Evolutionary conservation across 2,113 vertebrate genomes (phyloP).

Genomic region (Leucopternis melanops): DNA sequence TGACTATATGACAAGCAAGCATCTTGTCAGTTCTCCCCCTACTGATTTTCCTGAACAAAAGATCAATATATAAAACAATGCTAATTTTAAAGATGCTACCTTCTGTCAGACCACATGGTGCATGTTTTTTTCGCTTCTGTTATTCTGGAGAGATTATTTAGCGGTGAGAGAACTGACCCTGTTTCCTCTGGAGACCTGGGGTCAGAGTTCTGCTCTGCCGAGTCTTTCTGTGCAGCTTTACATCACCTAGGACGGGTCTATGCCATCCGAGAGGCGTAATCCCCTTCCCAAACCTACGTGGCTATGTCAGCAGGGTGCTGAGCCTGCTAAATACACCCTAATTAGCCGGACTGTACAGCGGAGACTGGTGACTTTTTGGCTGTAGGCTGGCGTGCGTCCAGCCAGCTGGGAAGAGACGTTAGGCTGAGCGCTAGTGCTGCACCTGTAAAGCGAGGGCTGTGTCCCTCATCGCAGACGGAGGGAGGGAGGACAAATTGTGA

Average conservation of each 20-base stretch:
- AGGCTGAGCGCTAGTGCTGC: background rate
- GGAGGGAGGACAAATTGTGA: background rate
- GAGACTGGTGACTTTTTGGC: background rate
- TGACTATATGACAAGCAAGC: background rate
- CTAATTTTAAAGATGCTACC: background rate
- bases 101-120: background rate
- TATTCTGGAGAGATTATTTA: background rate
- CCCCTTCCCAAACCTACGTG: background rate
- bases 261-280: accelerated
- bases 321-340: background rate
- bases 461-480: background rate
- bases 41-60: background rate
- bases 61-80: background rate
- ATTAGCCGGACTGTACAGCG: background rate
- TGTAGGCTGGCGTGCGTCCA: accelerated
- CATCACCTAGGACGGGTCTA: background rate
- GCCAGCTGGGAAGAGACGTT: background rate
- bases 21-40: background rate
- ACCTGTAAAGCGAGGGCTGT: background rate
- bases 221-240: background rate
- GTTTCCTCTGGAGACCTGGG: background rate
- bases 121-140: background rate
- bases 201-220: background rate
- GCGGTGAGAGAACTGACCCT: accelerated
- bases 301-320: background rate